Evolutionary conservation across 2,113 vertebrate genomes (phyloP), one percentile per base, ranked within the genome.

Genomic region (Monopterus albus): DNA sequence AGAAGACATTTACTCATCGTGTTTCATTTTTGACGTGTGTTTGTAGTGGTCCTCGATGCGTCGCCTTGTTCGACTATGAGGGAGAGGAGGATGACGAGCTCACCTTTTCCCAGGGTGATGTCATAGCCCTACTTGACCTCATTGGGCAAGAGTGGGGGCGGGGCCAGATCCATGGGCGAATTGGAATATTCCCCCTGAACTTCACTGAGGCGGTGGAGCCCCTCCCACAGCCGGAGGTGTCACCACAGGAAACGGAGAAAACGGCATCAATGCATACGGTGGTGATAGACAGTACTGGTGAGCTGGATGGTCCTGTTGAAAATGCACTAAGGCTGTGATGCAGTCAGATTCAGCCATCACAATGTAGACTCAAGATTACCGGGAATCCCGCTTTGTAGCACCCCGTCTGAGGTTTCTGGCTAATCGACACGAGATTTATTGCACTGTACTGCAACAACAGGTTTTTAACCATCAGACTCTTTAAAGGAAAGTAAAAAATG

Each of bases 81-180:
- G 96, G 95, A 8, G 94, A 95, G 79, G 93, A 95, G 67, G 92
- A 93, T 6, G 95, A 96, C 69, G 95, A 97, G 84, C 90, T 98
- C 80, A 96, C 94, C 89, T 97, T 97, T 93, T 94, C 91, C 11
- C 95, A 96, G 89, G 95, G 96, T 38, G 95, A 97, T 46, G 87
- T 91, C 59, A 95, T 97, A 75, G 39, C 84, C 61, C 94, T 97
- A 17, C 92, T 94, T 49, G 93, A 95, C 76, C 93, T 94, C 10
- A 66, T 96, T 4, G 95, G 92, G 43, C 92, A 94, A 21, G 95
- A 97, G 36, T 97, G 96, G 96, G 96, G 90, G 58, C 93, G 93
- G 87, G 96, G 96, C 87, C 94, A 94, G 51, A 91, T 96, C 61
- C 91, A 87, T 84, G 94, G 92, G 39, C 81, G 56, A 0, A 79